Base-by-base conservation (phyloP, 2,797 vertebrate genomes). In the Amblyopsis hoosieri region DNA sequence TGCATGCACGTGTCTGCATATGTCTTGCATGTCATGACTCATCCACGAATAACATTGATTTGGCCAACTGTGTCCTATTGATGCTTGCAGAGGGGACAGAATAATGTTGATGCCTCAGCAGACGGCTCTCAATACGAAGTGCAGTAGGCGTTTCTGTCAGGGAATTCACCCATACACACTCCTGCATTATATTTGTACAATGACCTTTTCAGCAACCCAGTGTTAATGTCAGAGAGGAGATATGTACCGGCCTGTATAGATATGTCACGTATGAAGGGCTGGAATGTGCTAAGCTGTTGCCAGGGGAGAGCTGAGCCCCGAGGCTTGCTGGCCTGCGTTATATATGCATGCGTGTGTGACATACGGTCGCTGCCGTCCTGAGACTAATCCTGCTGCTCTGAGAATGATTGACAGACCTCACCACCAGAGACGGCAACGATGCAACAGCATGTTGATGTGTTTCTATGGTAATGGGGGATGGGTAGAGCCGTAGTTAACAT, bases 151-250 rank as follows among this genome's bases (percentile, higher is more conserved):
- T 11, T 58, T 46, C 50, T 9, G 37, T 23, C 49, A 53, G 54
- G 58, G 64, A 42, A 15, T 29, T 51, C 31, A 72, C 2, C 13
- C 45, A 45, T 68, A 58, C 56, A 58, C 56, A 53, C 37, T 68
- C 48, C 14, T 31, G 12, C 52, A 64, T 75, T 81, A 75, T 67
- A 70, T 76, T 80, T 74, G 66, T 69, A 83, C 68, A 79, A 83
- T 83, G 74, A 85, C 75, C 77, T 86, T 85, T 86, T 87, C 83
- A 82, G 58, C 70, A 58, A 48, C 49, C 77, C 11, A 12, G 64
- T 55, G 71, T 81, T 70, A 83, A 56, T 17, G 54, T 78, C 71
- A 76, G 54, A 66, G 65, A 71, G 61, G 60, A 66, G 54, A 75
- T 78, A 67, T 73, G 64, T 58, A 60, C 59, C 60, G 50, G 57